These are phyloP conservation scores for Hozukius guyotensis DNA, from an alignment of 2,797 vertebrate species.

Conservation along the genomic window DNA sequence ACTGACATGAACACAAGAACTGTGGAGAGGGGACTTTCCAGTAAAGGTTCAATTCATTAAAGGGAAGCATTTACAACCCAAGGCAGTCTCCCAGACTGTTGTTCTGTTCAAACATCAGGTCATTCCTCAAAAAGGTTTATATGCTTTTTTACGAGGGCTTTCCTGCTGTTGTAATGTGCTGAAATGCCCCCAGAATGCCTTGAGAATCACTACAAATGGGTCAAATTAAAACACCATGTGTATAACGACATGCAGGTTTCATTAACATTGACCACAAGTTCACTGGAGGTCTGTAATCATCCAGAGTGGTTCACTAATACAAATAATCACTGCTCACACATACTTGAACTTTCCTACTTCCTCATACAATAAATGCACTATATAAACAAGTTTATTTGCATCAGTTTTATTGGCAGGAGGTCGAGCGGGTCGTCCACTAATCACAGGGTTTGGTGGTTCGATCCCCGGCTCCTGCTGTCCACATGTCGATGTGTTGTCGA, in stretches of 20 bases:
- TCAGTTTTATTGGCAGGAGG: not conserved
- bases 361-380: not conserved
- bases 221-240: conserved; percentile 43
- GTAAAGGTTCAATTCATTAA: conserved; percentile 17
- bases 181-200: conserved; percentile 32
- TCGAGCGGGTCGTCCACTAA: not conserved
- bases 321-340: conserved; percentile 7
- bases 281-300: conserved; percentile 31
- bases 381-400: conserved; percentile 13
- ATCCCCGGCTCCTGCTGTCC: not conserved
- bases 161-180: conserved; percentile 22
- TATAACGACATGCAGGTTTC: conserved; percentile 12
- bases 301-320: not conserved
- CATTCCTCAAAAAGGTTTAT: conserved; percentile 28
- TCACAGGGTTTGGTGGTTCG: not conserved
- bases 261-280: conserved; percentile 37
- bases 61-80: conserved; percentile 22
- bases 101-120: conserved; percentile 30
- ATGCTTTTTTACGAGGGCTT: conserved; percentile 32
- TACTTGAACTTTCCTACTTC: not conserved
- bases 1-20: not conserved
- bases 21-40: not conserved
- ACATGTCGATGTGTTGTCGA: not conserved
- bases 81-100: not conserved
- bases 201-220: conserved; percentile 31